Evolutionary conservation across 2,113 vertebrate species (phyloP), one percentile per base, ranked within the genome.

Genomic region (Eudyptes chrysolophus): DNA sequence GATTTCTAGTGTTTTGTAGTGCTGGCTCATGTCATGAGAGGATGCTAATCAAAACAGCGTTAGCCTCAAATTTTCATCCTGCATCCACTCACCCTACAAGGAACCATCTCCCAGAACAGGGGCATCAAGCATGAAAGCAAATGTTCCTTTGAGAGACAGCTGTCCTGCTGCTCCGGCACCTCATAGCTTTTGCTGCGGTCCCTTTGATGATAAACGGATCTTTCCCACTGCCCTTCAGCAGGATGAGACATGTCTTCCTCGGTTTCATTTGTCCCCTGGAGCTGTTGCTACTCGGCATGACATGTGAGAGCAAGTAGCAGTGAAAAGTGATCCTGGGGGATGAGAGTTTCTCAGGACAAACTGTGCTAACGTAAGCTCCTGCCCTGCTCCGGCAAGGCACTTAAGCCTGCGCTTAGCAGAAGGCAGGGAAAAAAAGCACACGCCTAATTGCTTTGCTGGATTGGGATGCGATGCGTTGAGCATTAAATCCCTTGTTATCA

Each of bases 131-230:
- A 5, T 14, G 60, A 36, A 89, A 89, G 66, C 52, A 24, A 49
- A 48, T 8, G 22, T 74, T 74, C 52, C 60, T 60, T 29, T 36
- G 46, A 10, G 54, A 70, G 22, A 11, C 16, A 18, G 48, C 22
- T 11, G 42, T 57, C 27, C 60, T 4, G 26, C 60, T 48, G 66
- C 66, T 46, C n/a, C 0, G 5, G 25, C 52, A 46, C 34, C 2
- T 2, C 10, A 0, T 15, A 40, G 20, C 44, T 52, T 79, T 51
- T 14, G 13, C 62, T 29, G 2, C 1, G 2, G 30, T 19, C 65
- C 21, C 38, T 27, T 12, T n/a, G 79, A 14, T 1, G 42, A 16
- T 9, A 10, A 54, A 46, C 1, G 5, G 46, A 16, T 36, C 29
- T n/a, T 71, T 24, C 34, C 51, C 10, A 1, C 27, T 38, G 54